Evolutionary conservation across 1,140 invertebrate species (phyloP), one percentile per base, ranked within the genome.

Genomic region (Brachionus manjavacas): DNA sequence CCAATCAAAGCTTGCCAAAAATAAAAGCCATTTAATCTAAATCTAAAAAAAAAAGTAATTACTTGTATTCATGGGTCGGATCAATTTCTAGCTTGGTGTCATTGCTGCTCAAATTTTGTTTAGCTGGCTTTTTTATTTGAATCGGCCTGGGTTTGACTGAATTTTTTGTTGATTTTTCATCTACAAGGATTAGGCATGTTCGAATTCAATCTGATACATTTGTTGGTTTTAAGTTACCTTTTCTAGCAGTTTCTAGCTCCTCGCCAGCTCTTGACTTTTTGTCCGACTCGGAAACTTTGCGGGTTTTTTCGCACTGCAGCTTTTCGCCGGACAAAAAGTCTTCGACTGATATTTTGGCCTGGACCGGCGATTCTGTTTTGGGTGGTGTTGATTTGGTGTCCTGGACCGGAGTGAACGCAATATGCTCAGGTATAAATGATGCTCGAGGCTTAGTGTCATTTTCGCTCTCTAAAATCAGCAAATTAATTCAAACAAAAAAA

Each of bases 1-100:
- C 79, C 79, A 81, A 81, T 81, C 79, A 68, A 81, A 81, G 39
- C 79, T 81, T 64, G 31, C 6, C 31, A 35, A 25, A 64, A n/a
- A 41, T 6, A 43, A 81, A 14, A 23, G 23, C 11, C 14, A 49
- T 25, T 25, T 35, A n/a, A 35, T 31, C 20, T 23, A 70, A 70
- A 70, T 70, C 39, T 0, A 68, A 39, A 12, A n/a, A 39, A 20
- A 35, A 23, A 41, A 43, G 46, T 7, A 72, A 72, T 31, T 68
- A 76, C 72, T 76, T 76, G 72, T 76, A 76, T 49, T 76, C 72
- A 8, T 76, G 72, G 23, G 72, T 76, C 20, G 72, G 72, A 49
- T 76, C 72, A 25, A 49, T 20, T 76, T 76, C 72, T n/a, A 76
- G 72, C 16, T 25, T 76, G 43, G 72, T 16, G 12, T 76, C 72